Base-by-base conservation (phyloP, 2,797 vertebrate genomes). In the Erethizon dorsatum region DNA sequence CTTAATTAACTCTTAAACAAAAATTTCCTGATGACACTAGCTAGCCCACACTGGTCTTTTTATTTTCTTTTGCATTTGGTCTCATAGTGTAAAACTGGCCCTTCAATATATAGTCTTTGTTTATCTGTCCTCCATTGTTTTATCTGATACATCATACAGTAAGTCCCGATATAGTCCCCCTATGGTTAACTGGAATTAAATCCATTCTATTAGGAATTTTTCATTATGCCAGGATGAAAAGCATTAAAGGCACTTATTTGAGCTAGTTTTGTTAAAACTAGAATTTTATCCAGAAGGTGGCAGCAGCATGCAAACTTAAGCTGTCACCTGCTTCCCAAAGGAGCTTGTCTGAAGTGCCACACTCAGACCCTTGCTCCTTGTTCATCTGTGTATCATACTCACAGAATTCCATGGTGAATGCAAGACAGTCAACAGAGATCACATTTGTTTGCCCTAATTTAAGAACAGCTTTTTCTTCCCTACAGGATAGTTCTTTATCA, bases 1-100 rank as follows among this genome's bases (percentile, higher is more conserved):
- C n/a, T 95, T 57, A 90, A 93, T 73, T 50, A 69, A 89, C 28
- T 83, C 15, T 85, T 65, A 33, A 85, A 94, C n/a, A 90, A 94
- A 88, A 96, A 83, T 80, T 67, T 87, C 28, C 31, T 26, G 22
- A 18, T 79, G 4, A 96, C 6, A 52, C 45, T 69, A 82, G 52
- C 56, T 69, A 85, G 33, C 33, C 54, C 20, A 91, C 78, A 93
- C 3, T 82, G 20, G 14, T 96, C 82, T 94, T 87, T 14, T 54
- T 79, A 61, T 83, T 90, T 52, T 92, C 59, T 80, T 96, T 63
- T 69, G 17, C 6, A 91, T n/a, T 95, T 93, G 33, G 31, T 83
- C 52, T 90, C 57, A 94, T 69, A 59, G 2, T 90, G 10, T 90
- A 84, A 94, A 90, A 73, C 71, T 15, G 94, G 50, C 79, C 86